These are phyloP conservation scores for Sarcoramphus papa DNA, from an alignment of 2,797 vertebrate genomes.

Conservation along the genomic window DNA sequence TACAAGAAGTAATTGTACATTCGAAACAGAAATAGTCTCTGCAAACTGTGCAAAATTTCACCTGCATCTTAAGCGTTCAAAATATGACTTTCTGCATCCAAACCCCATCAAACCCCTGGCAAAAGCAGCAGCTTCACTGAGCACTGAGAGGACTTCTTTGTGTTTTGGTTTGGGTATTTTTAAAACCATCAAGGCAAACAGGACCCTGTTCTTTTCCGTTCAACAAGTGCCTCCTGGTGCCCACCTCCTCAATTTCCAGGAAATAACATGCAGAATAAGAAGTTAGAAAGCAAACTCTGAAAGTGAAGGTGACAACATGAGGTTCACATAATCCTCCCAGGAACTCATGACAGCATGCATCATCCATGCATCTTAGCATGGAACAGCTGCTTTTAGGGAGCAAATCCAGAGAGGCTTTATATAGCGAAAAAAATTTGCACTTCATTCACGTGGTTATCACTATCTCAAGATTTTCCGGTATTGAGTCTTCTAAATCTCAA, in stretches of 20 bases:
- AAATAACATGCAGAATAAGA: not conserved
- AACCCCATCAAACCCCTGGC: not conserved
- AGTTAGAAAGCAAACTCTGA: not conserved
- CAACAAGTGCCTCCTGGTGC: not conserved
- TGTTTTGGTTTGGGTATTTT: not conserved
- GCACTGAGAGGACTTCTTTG: not conserved
- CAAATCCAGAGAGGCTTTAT: not conserved
- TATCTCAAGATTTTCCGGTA: not conserved
- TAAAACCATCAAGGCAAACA: not conserved
- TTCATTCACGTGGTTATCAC: not conserved
- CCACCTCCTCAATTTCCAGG: not conserved
- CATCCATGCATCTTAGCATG: too few species aligned
- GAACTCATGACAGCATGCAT: not conserved
- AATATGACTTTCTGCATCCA: not conserved
- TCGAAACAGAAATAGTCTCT: not conserved
- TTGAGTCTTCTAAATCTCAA: not conserved
- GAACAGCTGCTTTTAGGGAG: not conserved
- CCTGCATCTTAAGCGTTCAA: not conserved
- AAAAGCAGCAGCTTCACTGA: not conserved
- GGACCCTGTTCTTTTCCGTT: not conserved
- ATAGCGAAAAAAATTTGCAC: not conserved
- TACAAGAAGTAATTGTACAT: not conserved
- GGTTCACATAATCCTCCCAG: not conserved
- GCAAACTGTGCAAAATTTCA: not conserved
- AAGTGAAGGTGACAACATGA: not conserved